Evolutionary conservation across 2,113 vertebrate genomes (phyloP).

Genomic region (Phocoena phocoena): DNA sequence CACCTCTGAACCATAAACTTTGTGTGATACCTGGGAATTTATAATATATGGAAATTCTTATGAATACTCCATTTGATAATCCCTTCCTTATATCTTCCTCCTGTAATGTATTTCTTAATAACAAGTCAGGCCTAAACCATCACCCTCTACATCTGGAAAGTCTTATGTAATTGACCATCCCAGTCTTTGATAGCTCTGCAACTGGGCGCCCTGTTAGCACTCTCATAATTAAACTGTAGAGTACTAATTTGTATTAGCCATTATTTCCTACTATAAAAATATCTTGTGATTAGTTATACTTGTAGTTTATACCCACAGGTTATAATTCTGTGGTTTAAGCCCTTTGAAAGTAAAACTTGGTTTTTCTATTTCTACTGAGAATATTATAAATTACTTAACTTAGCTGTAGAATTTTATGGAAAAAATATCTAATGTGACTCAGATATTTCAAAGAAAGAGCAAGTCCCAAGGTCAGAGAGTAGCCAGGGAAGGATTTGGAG

Average conservation of each 20-base stretch:
- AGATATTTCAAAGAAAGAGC: slow-evolving; percentile 7
- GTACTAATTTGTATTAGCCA: not conserved
- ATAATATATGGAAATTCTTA: not conserved
- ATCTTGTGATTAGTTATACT: not conserved
- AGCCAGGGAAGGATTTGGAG: not conserved
- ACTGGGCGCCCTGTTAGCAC: not conserved
- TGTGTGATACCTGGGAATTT: not conserved
- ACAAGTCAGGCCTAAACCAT: not conserved
- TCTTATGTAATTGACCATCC: not conserved
- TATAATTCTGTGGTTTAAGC: not conserved
- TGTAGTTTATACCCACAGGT: not conserved
- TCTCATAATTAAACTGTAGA: not conserved
- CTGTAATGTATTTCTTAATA: not conserved
- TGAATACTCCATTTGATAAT: not conserved
- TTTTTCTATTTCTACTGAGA: not conserved
- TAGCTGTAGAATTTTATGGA: not conserved
- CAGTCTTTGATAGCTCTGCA: not conserved
- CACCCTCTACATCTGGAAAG: not conserved
- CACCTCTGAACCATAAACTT: not conserved
- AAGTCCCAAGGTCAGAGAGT: not conserved
- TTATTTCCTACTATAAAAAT: not conserved
- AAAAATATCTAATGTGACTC: not conserved
- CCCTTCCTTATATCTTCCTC: not conserved
- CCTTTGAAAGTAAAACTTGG: not conserved
- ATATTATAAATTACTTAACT: slow-evolving; percentile 1